Conservation (phyloP, 2,797 vertebrate species). For the Lithobates sylvaticus region DNA sequence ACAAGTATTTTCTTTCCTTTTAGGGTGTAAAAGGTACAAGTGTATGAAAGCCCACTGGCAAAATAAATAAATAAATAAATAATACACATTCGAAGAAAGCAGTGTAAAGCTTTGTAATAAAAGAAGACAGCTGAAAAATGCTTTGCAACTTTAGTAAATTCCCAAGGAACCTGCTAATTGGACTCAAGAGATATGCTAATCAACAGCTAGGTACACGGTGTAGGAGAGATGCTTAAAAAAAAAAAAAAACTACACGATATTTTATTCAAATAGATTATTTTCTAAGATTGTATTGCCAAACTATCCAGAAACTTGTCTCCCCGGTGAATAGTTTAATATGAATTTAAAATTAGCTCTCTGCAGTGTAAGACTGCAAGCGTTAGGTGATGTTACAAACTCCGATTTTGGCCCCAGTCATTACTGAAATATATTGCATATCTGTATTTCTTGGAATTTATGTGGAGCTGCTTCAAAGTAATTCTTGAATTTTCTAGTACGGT, state of each 20-base stretch:
- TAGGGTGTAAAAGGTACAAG: conserved; percentile 6
- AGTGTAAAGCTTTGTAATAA: conserved; percentile 44
- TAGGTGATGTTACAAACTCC: background rate
- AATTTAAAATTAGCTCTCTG: conserved; percentile 40
- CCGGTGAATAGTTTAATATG: conserved; percentile 35
- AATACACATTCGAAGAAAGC: conserved; percentile 20
- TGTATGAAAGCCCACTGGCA: conserved; percentile 31
- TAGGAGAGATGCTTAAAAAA: conserved; percentile 13
- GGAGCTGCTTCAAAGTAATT: no score
- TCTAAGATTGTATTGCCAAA: conserved; percentile 37
- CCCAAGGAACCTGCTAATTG: conserved; percentile 57
- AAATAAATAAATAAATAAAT: background rate
- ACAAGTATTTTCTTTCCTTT: background rate
- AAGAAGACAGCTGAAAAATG: conserved; percentile 51
- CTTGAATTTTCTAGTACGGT: no score
- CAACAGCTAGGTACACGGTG: conserved; percentile 25
- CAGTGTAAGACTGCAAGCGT: conserved; percentile 12
- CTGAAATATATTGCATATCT: background rate
- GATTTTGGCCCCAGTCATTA: background rate
- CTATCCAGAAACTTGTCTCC: conserved; percentile 30
- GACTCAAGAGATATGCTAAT: conserved; percentile 58
- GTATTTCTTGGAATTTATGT: background rate
- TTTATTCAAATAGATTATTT: conserved; percentile 54
- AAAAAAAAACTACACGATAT: conserved; percentile 18
- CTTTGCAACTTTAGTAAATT: conserved; percentile 48